Percentiles rank a stretch among this genome's conserved stretches.
phyloP scores from a whole-genome alignment of 2,888 invertebrate species.

The Bombylius major region DNA sequence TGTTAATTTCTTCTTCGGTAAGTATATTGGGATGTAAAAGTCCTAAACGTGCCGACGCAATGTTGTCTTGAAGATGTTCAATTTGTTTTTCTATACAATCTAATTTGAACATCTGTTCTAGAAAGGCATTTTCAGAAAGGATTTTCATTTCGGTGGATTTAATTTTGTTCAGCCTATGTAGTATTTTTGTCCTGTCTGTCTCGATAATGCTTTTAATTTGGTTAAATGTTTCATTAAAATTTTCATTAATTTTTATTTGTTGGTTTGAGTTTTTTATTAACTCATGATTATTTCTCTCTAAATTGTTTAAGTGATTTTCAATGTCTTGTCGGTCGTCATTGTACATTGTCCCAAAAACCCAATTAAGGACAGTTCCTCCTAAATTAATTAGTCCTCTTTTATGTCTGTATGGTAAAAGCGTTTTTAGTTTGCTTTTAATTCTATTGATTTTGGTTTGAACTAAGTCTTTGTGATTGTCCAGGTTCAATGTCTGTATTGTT shows the following conservation, averaged over 20 bases:
- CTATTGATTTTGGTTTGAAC: background rate
- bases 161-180: no score
- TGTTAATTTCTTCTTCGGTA: no score
- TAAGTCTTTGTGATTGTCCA: background rate
- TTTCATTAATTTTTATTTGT: background rate
- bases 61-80: no score
- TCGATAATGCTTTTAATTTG: no score
- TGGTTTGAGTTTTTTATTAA: slow-evolving; percentile 1
- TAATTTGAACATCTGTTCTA: no score
- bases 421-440: background rate
- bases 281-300: slow-evolving; percentile 10
- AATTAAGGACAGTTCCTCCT: slow-evolving; percentile 8
- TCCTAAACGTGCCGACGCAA: no score
- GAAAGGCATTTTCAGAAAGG: no score
- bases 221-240: no score
- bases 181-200: no score
- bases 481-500: background rate
- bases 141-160: no score
- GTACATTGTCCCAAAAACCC: slow-evolving; percentile 12
- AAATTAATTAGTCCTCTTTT: slow-evolving; percentile 11
- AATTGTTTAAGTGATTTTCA: slow-evolving; percentile 8
- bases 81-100: no score
- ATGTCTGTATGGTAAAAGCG: slow-evolving; percentile 5
- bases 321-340: slow-evolving; percentile 11
- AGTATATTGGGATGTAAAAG: no score